These are phyloP conservation scores for Dendrolimus houi DNA, from an alignment of 2,888 invertebrate species.

Conservation along the genomic window DNA sequence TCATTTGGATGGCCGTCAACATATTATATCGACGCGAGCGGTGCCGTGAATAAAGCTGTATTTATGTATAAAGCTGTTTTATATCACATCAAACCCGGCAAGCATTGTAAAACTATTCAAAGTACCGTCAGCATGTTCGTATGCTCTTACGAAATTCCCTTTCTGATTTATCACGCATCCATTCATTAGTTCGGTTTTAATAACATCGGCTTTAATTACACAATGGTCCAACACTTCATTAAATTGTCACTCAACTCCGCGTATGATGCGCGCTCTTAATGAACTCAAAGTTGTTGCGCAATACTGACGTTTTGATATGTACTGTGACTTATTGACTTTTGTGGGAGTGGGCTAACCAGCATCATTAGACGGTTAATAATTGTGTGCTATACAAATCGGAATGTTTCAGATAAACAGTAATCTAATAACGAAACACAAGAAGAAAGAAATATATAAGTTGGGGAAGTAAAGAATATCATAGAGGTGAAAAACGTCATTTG, in stretches of 20 bases:
- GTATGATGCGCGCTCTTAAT: slow-evolving; percentile 34
- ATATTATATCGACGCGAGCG: too few relatives aligned
- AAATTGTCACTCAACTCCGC: slow-evolving; percentile 60
- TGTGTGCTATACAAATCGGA: too few relatives aligned
- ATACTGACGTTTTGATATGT: slow-evolving; percentile 28
- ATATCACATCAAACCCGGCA: slow-evolving; percentile 9
- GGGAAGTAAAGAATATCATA: too few relatives aligned
- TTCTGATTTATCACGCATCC: slow-evolving; percentile 36
- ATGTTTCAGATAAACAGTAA: too few relatives aligned
- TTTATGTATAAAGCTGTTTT: background rate
- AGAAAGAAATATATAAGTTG: too few relatives aligned
- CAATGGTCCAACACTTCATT: slow-evolving; percentile 65
- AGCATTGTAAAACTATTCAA: slow-evolving; percentile 21
- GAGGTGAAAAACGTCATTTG: too few relatives aligned
- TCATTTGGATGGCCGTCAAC: too few relatives aligned
- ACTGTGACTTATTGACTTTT: slow-evolving; percentile 37
- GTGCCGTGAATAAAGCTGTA: too few relatives aligned
- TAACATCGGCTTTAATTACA: slow-evolving; percentile 57
- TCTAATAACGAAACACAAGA: too few relatives aligned
- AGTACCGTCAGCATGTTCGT: slow-evolving; percentile 31
- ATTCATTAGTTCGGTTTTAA: slow-evolving; percentile 58
- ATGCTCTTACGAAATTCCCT: slow-evolving; percentile 29
- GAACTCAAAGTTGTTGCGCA: slow-evolving; percentile 28
- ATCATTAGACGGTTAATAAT: slow-evolving; percentile 10
- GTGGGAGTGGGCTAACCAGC: slow-evolving; percentile 12